Evolutionary conservation across 2,113 vertebrate species (phyloP), one percentile per base, ranked within the genome.

Genomic region (Tamias sibiricus): DNA sequence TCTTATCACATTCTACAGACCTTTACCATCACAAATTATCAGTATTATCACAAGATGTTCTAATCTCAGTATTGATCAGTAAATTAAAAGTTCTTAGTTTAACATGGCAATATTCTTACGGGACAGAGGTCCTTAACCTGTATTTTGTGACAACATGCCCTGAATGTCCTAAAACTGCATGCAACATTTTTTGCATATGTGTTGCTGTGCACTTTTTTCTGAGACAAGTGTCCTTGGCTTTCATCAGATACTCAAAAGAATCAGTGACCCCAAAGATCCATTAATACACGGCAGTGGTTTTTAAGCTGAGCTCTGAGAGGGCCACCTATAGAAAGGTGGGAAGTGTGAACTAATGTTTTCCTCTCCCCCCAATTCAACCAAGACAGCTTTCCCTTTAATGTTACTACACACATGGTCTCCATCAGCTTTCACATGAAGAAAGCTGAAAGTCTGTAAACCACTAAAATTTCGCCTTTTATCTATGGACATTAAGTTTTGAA

Each of bases 361-460:
- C 32, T 64, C 13, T 72, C 17, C 81, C 54, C 40, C 28, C 30
- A 89, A 64, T 76, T 91, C 28, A 87, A 76, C 13, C 54, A 32
- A 42, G 93, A 96, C 44, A 90, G 8, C 66, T 91, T 44, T 90
- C 40, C 66, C 44, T 93, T 94, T 87, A 94, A 87, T 84, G 86
- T 93, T 91, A 85, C 49, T 69, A 88, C 62, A 28, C 14, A n/a
- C 32, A 40, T 77, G 59, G 59, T 62, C 59, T 62, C 59, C 59
- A 62, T 62, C 24, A 93, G 32, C 64, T 94, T 97, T 97, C 94
- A 92, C 64, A 59, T 87, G 40, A 94, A 80, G 74, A 81, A 95
- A 96, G 59, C 54, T 88, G n/a, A 76, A 71, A 77, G 28, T 81
- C 8, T 93, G 42, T 94, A 77, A 92, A 91, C 90, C 75, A 96